These are phyloP conservation scores for Campaea margaritaria DNA, from an alignment of 2,888 invertebrate genomes.

Conservation along the genomic window DNA sequence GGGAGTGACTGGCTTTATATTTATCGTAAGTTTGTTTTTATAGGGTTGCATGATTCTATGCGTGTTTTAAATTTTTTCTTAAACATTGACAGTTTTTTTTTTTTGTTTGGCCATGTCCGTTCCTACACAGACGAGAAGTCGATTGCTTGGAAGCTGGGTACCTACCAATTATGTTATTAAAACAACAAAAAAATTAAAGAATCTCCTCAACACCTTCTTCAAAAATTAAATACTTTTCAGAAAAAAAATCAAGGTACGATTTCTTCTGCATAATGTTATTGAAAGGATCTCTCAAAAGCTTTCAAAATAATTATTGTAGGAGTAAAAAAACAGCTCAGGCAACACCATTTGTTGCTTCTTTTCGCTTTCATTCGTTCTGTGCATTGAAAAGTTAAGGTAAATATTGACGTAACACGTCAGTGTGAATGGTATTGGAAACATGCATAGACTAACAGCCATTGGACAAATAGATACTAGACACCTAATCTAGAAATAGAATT, in stretches of 20 bases:
- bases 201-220: no score
- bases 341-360: slow-evolving; percentile 47
- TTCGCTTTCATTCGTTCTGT: slow-evolving; percentile 56
- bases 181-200: no score
- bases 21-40: slow-evolving; percentile 32
- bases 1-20: slow-evolving; percentile 53
- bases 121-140: no score
- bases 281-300: no score
- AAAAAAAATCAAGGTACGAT: no score
- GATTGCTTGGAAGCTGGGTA: neutral
- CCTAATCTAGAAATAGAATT: neutral
- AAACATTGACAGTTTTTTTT: neutral
- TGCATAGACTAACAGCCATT: slow-evolving; percentile 32
- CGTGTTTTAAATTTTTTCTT: neutral
- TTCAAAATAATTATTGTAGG: neutral
- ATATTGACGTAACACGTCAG: slow-evolving; percentile 68
- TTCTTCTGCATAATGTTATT: no score
- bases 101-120: no score
- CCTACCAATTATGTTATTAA: no score
- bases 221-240: no score
- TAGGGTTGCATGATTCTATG: slow-evolving; percentile 8
- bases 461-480: slow-evolving; percentile 24
- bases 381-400: slow-evolving; percentile 65
- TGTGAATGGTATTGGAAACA: slow-evolving; percentile 63
- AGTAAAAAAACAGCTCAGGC: slow-evolving; percentile 3